Evolutionary conservation across 2,888 invertebrate species (phyloP), one percentile per base, ranked within the genome.

Genomic region (Ferdinandea cuprea): DNA sequence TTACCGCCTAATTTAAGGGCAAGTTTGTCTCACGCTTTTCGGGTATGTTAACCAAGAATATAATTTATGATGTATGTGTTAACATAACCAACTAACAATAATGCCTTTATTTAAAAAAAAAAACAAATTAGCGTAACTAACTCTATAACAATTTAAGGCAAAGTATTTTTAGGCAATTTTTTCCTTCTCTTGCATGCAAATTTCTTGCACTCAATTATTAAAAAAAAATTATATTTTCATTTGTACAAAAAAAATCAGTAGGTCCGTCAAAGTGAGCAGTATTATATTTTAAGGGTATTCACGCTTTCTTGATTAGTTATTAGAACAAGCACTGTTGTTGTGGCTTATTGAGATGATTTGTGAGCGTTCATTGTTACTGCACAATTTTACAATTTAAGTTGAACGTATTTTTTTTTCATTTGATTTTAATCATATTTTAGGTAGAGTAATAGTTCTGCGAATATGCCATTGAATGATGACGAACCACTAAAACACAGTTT

Each of bases 1-100:
- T 88, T 94, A 87, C 92, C 93, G 74, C 86, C 86, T 25, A 85
- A 69, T 85, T 72, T 87, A 61, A 88, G 88, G 85, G 80, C 81
- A 44, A 86, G 86, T 86, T 72, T 86, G 37, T 85, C 85, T 11
- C 86, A 86, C 86, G 42, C 83, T 5, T 88, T 88, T 85, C 88
- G 89, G 89, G 91, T 91, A 90, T 77, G 89, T 90, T 83, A 56
- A 48, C 9, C 58, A 30, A 19, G 1, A 50, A 13, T 19, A 17
- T 28, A 42, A 9, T 48, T 6, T 8, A 7, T 9, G 1, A 50
- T 3, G 17, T n/a, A 2, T 48, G 21, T 6, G 50, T 28, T 61
- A 30, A 61, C 17, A 42, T n/a, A 72, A 13, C n/a, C 3, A 35
- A 40, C n/a, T 79, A 40, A 68, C 32, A 46, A 9, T 58, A 8